Evolutionary conservation across 2,888 invertebrate genomes (phyloP), one percentile per base, ranked within the genome.

Genomic region (Argyra leucocephala): DNA sequence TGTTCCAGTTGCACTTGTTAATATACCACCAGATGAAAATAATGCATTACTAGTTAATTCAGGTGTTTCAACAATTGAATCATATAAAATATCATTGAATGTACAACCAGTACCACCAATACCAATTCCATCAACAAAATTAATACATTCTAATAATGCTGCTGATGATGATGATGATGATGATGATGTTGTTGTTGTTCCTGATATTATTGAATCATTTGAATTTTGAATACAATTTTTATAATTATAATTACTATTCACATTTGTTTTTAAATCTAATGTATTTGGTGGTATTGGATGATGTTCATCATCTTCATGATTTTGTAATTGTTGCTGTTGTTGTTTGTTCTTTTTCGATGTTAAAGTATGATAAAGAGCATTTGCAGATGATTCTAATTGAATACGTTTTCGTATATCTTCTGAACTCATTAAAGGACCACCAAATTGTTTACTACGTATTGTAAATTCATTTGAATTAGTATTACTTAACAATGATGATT

Each of bases 401-500:
- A 61, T 21, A 31, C 21, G 18, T 31, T 24, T 18, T n/a, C 61
- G 31, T 10, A 58, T 23, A 58, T 58, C 58, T 23, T 22, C 22
- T 22, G 58, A 23, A 22, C 22, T 22, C 22, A 23, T 23, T 12
- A 23, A 22, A 22, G 22, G 22, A 58, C 22, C 18, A 22, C 12
- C 12, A 58, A 22, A 22, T 22, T 21, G 1, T 58, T 22, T 58
- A 21, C 12, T 58, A 2, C 58, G 58, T 9, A 22, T 57, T 6
- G 18, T n/a, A 31, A 31, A 31, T 31, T 31, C 31, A 31, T 10
- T 48, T 48, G 48, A n/a, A 48, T 48, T 18, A 65, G 22, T n/a
- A 22, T 48, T 63, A 23, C 37, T 63, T 18, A 5, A 22, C 9
- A 23, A 12, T 62, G 62, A 73, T 72, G 66, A 70, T 71, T 62